phyloP scores from a whole-genome alignment of 2,888 invertebrate genomes.

The Chrysolina haemoptera region DNA sequence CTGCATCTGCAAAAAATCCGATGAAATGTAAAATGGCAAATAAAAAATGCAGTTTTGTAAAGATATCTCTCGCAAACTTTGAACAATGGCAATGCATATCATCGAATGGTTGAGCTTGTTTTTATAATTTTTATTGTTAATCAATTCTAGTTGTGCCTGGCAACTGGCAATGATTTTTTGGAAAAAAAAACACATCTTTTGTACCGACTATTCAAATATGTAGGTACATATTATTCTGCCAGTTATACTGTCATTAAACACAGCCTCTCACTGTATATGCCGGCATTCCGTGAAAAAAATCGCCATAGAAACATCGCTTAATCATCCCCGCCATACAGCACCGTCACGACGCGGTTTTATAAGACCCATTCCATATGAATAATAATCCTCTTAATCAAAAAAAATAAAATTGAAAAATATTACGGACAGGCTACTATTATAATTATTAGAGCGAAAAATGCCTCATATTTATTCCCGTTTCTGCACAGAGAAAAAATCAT shows the following conservation, averaged over 20 bases:
- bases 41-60: too few species aligned
- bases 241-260: background rate
- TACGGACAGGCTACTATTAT: constrained; percentile 65
- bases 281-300: constrained; percentile 4
- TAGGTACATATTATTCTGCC: too few species aligned
- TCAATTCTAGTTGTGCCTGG: too few species aligned
- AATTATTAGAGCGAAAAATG: constrained; percentile 68
- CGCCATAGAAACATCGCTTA: background rate
- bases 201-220: too few species aligned
- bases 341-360: constrained; percentile 47
- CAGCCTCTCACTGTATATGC: background rate
- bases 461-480: constrained; percentile 67
- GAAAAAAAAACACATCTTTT: too few species aligned
- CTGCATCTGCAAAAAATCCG: too few species aligned
- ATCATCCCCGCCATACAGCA: constrained; percentile 26
- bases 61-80: too few species aligned
- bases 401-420: constrained; percentile 67
- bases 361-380: constrained; percentile 56
- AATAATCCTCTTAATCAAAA: constrained; percentile 61
- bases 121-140: too few species aligned
- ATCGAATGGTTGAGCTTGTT: too few species aligned
- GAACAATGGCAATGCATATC: too few species aligned
- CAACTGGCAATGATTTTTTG: too few species aligned
- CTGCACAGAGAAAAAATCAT: constrained; percentile 58
- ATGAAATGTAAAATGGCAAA: too few species aligned